phyloP scores from a whole-genome alignment of 2,797 vertebrate species.

The Nothura maculosa region DNA sequence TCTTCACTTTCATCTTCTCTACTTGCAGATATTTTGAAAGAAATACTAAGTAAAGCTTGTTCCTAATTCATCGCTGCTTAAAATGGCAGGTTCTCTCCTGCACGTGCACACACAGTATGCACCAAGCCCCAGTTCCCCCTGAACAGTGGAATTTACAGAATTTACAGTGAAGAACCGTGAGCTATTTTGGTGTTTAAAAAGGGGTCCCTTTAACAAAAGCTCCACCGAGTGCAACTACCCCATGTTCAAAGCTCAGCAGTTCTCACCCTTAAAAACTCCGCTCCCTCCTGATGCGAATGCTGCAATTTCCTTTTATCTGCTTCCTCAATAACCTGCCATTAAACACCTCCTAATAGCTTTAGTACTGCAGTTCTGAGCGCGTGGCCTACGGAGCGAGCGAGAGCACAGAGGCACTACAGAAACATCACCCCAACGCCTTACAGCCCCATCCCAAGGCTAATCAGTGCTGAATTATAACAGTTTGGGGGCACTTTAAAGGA shows the following conservation, averaged over 20 bases:
- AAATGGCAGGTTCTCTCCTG: neutral
- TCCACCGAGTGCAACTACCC: conserved; percentile 65
- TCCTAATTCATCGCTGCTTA: neutral
- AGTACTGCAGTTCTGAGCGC: conserved; percentile 72
- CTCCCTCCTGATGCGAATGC: conserved; percentile 68
- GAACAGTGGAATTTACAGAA: conserved; percentile 28
- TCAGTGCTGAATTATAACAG: conserved; percentile 62
- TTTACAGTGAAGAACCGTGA: conserved; percentile 55
- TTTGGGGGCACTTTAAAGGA: conserved; percentile 53
- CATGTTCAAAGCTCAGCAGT: conserved; percentile 79
- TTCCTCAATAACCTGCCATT: conserved; percentile 82
- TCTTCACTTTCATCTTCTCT: neutral
- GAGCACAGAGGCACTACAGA: conserved; percentile 51
- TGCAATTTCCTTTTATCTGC: conserved; percentile 79
- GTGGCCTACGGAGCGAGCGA: conserved; percentile 52
- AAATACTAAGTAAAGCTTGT: neutral
- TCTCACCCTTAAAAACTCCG: conserved; percentile 46
- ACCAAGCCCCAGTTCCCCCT: neutral
- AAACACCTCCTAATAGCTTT: conserved; percentile 83
- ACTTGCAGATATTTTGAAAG: neutral
- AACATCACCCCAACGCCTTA: conserved; percentile 56
- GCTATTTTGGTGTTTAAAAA: conserved; percentile 56
- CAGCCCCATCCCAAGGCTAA: conserved; percentile 61
- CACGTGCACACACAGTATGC: neutral
- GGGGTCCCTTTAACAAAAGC: conserved; percentile 65